These are phyloP conservation scores for Ferrisia virgata DNA, from an alignment of 2,888 invertebrate genomes.

Conservation along the genomic window DNA sequence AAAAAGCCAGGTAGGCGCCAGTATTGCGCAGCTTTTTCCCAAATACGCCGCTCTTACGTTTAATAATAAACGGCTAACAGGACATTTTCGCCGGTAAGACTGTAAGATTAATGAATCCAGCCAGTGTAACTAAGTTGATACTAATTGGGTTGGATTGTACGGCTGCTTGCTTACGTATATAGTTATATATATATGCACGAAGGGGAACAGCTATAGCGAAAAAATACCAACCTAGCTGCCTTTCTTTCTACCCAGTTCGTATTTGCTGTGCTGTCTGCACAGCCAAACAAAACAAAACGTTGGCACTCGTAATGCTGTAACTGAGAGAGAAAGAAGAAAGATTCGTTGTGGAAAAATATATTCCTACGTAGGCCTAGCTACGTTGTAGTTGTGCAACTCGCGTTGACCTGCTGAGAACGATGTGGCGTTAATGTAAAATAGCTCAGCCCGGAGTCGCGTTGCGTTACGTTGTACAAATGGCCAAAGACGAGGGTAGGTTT, in stretches of 20 bases:
- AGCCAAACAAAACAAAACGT: no score
- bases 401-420: background rate
- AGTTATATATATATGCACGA: no score
- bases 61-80: constrained; percentile 3
- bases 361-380: no score
- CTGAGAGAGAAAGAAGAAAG: no score
- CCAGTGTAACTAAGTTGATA: constrained; percentile 19
- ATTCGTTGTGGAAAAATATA: background rate
- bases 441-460: no score
- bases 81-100: constrained; percentile 6
- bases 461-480: no score
- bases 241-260: no score
- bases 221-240: background rate
- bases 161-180: background rate
- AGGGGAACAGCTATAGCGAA: background rate
- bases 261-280: background rate
- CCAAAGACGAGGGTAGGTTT: background rate
- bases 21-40: background rate
- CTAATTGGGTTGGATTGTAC: constrained; percentile 17
- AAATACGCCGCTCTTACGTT: background rate
- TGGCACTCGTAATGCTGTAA: background rate
- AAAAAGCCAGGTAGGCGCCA: background rate
- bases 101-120: constrained; percentile 20
- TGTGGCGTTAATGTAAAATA: background rate
- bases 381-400: no score